Evolutionary conservation across 2,113 vertebrate genomes (phyloP), one percentile per base, ranked within the genome.

Genomic region (Nothocercus julius): DNA sequence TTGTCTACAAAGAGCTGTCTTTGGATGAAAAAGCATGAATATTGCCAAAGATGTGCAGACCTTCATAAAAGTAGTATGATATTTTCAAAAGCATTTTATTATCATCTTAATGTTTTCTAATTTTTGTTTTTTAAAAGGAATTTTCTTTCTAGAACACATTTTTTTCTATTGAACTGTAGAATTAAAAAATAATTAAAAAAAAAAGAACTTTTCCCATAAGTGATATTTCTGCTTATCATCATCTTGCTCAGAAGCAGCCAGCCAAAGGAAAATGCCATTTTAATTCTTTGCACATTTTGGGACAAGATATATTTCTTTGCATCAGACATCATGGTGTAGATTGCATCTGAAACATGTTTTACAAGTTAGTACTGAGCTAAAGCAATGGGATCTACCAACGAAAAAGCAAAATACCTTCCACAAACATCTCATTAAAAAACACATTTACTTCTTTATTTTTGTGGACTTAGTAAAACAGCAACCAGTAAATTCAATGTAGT

Each of bases 141-240:
- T 80, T 81, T 82, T 82, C 40, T 62, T 69, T 77, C 73, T 69
- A 11, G 61, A 84, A 74, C 27, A 70, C 27, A 44, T 66, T 14
- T 69, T 77, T 4, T 83, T 90, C 82, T 53, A 63, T 85, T 95
- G 91, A 47, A 84, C 15, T 34, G 30, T n/a, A 14, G 28, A 73
- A 73, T 89, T 89, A 82, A 47, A 95, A 78, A 66, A 9, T 76
- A 44, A 38, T 82, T 89, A 75, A 21, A 82, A 90, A 84, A 90
- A 84, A 56, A 86, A 79, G 14, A 73, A 38, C 38, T 83, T 28
- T 79, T 7, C 27, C 36, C 76, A 32, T 44, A 92, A 87, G n/a
- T 53, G 66, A 73, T 94, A 92, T 93, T 94, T 93, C 53, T 68
- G 2, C 47, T 92, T 95, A 89, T 96, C 91, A 97, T 5, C 81